These are phyloP conservation scores for Rhipidura dahli DNA, from an alignment of 2,113 vertebrate species.

Conservation along the genomic window DNA sequence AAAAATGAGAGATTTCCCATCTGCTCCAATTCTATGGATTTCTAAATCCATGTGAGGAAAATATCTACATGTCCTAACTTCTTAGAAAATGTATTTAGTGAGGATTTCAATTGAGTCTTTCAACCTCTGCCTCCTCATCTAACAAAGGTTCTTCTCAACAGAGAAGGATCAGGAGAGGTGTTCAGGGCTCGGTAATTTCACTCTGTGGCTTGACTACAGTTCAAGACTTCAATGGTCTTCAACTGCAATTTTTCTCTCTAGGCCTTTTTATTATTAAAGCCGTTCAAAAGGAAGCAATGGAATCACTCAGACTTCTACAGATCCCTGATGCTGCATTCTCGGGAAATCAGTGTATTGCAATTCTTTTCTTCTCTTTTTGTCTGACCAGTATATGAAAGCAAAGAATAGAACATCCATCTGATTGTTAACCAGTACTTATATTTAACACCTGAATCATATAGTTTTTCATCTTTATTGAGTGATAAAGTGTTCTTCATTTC, in stretches of 20 bases:
- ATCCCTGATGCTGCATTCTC: constrained; percentile 18
- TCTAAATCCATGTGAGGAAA: constrained; percentile 25
- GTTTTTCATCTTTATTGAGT: neutral
- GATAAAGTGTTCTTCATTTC: neutral
- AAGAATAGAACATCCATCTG: constrained; percentile 35
- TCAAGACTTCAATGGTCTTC: constrained; percentile 61
- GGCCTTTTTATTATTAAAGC: constrained; percentile 35
- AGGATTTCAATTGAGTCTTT: constrained; percentile 48
- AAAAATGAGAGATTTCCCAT: constrained; percentile 3
- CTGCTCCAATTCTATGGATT: neutral
- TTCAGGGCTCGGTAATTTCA: constrained; percentile 41
- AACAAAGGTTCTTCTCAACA: constrained; percentile 55
- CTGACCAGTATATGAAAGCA: constrained; percentile 56
- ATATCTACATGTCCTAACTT: constrained; percentile 40
- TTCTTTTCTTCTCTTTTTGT: constrained; percentile 56
- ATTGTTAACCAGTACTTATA: constrained; percentile 37
- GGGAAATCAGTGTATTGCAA: constrained; percentile 31
- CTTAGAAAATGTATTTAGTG: constrained; percentile 44
- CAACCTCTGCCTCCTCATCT: constrained; percentile 45
- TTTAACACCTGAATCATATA: neutral
- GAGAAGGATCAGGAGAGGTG: constrained; percentile 52
- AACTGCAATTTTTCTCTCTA: constrained; percentile 47
- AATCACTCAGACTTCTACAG: constrained; percentile 20
- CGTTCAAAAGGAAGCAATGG: constrained; percentile 36
- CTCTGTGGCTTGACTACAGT: constrained; percentile 50